These are phyloP conservation scores for Melanogrammus aeglefinus DNA, from an alignment of 2,797 vertebrate species.

Conservation along the genomic window DNA sequence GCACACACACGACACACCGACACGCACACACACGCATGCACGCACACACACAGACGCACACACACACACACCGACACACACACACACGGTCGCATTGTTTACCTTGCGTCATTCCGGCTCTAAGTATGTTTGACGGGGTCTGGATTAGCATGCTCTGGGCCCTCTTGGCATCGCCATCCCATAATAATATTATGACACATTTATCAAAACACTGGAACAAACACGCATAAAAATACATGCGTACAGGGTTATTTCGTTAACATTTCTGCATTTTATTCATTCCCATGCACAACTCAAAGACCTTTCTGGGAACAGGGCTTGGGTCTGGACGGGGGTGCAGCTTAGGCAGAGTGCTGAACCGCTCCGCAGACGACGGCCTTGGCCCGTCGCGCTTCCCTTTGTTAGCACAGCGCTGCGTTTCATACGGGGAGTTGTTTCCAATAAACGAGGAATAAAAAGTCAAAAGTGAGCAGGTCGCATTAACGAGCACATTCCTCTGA, in stretches of 20 bases:
- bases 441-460: no score
- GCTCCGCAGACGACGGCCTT: no score
- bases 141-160: constrained; percentile 52
- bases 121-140: constrained; percentile 65
- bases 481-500: no score
- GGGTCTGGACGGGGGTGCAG: not conserved
- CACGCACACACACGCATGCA: constrained; percentile 7
- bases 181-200: constrained; percentile 57
- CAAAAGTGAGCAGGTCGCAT: no score
- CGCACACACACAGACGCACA: not conserved
- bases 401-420: not conserved
- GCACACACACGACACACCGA: not conserved
- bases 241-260: not conserved
- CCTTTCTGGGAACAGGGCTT: not conserved
- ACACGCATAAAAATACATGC: constrained; percentile 15
- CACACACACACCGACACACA: constrained; percentile 15
- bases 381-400: not conserved
- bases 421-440: no score
- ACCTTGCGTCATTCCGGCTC: constrained; percentile 40
- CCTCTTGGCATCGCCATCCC: constrained; percentile 52
- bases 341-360: not conserved
- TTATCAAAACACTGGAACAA: constrained; percentile 46
- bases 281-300: not conserved
- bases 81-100: constrained; percentile 31
- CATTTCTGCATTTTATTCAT: constrained; percentile 15